Percentiles rank a stretch among this genome's conserved stretches.
phyloP scores from a whole-genome alignment of 2,113 vertebrate species.

The Malaclemys terrapin region DNA sequence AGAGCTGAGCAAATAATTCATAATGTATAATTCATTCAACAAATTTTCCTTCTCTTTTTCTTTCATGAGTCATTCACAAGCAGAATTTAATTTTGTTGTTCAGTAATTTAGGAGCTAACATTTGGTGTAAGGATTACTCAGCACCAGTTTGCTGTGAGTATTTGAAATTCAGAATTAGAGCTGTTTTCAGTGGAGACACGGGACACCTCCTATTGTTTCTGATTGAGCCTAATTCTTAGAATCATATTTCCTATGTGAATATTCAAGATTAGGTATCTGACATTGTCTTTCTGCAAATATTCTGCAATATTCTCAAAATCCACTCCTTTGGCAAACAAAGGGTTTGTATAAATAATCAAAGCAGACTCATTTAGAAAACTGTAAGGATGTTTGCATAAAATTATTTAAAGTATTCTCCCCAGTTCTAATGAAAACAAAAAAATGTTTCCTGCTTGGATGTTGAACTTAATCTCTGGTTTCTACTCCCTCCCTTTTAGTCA shows the following conservation, averaged over 20 bases:
- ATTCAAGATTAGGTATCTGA: background rate
- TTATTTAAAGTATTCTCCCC: conserved; percentile 40
- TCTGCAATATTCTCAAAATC: background rate
- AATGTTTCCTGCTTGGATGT: conserved; percentile 28
- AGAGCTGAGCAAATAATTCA: background rate
- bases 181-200: background rate
- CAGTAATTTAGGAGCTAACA: background rate
- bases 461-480: conserved; percentile 29
- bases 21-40: background rate
- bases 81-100: background rate
- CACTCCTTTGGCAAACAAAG: background rate
- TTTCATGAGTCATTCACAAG: background rate
- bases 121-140: background rate
- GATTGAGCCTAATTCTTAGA: background rate
- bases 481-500: conserved; percentile 27
- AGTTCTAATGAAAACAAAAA: conserved; percentile 48
- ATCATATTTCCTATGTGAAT: background rate
- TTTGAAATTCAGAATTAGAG: background rate
- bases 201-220: background rate
- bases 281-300: background rate
- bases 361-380: background rate
- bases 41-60: background rate
- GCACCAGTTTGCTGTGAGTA: background rate
- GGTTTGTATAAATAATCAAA: background rate
- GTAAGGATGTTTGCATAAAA: conserved; percentile 7